Conservation (phyloP, 2,797 vertebrate genomes). For the Catamblyrhynchus diadema region DNA sequence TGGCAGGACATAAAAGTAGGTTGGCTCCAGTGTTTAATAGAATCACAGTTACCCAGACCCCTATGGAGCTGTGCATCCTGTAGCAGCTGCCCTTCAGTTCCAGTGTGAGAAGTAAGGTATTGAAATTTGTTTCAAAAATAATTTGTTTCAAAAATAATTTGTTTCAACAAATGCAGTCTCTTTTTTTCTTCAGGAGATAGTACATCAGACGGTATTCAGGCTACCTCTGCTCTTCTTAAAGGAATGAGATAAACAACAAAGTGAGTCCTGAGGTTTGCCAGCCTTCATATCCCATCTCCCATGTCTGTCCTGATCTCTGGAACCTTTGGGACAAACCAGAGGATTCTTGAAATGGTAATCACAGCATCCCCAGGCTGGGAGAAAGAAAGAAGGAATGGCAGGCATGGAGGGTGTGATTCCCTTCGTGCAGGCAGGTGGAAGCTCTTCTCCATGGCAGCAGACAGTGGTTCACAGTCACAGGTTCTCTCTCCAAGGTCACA, state of each 20-base stretch:
- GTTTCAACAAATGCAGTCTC: neutral
- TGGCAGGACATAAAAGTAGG: neutral
- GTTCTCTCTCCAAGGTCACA: neutral
- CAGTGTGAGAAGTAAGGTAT: neutral
- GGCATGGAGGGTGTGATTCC: neutral
- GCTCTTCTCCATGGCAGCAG: neutral
- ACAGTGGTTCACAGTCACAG: neutral
- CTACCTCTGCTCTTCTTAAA: neutral
- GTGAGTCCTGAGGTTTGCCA: neutral
- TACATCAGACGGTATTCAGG: neutral
- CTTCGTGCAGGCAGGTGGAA: neutral
- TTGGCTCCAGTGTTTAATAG: neutral
- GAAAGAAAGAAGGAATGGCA: neutral
- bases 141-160: neutral
- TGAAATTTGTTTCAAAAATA: neutral
- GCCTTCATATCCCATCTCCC: neutral
- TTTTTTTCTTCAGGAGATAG: neutral
- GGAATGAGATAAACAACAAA: neutral
- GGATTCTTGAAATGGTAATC: neutral
- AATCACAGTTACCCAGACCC: neutral
- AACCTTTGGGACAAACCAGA: neutral
- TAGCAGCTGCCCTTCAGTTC: neutral
- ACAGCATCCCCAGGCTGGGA: neutral
- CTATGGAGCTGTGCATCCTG: neutral
- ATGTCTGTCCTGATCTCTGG: neutral